These are phyloP conservation scores for Zosterops hypoxanthus DNA, from an alignment of 2,113 vertebrate species.

Conservation along the genomic window DNA sequence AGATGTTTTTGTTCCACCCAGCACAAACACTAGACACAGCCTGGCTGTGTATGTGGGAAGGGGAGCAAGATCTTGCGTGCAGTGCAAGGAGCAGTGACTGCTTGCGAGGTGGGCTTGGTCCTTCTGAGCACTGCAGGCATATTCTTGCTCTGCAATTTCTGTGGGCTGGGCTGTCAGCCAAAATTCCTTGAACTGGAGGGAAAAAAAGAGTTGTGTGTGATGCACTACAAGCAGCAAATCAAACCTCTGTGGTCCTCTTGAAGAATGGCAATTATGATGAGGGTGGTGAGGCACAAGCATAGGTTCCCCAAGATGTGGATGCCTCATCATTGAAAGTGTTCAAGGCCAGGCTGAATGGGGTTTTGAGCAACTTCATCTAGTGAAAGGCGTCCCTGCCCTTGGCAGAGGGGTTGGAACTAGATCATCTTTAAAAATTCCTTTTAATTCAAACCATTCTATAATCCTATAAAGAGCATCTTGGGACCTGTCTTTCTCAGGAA, in stretches of 20 bases:
- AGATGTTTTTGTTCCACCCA: neutral
- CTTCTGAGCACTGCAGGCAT: neutral
- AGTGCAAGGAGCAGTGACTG: neutral
- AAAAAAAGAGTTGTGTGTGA: neutral
- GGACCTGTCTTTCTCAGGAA: neutral
- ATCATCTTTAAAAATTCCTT: neutral
- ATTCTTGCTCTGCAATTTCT: neutral
- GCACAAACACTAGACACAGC: neutral
- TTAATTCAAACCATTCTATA: neutral
- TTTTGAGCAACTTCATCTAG: neutral
- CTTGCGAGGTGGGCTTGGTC: neutral
- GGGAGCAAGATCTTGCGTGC: neutral
- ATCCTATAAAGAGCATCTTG: neutral
- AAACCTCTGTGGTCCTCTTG: neutral
- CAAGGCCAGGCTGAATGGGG: neutral
- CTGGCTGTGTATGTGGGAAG: fast-evolving
- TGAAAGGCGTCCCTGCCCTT: neutral
- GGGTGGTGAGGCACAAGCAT: fast-evolving
- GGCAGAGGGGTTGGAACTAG: neutral
- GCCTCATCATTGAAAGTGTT: neutral
- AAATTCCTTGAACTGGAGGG: neutral
- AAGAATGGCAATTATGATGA: neutral
- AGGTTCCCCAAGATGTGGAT: neutral
- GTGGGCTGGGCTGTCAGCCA: neutral
- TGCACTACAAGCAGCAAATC: neutral